phyloP scores from a whole-genome alignment of 2,113 vertebrate genomes.

The Psittacus erithacus region DNA sequence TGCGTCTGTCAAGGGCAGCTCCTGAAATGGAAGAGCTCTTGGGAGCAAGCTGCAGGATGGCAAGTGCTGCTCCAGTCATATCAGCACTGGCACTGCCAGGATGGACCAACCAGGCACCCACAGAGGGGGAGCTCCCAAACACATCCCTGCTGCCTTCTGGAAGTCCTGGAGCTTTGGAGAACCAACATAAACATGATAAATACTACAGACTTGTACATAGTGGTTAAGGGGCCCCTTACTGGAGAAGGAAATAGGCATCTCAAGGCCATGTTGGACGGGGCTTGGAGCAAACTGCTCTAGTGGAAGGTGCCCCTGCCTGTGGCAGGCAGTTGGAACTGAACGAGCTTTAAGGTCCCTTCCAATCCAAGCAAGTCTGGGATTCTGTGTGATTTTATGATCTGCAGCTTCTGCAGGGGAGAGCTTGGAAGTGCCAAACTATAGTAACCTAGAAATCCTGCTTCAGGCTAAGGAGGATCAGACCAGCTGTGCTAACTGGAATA shows the following conservation, averaged over 20 bases:
- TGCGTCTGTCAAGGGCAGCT: neutral
- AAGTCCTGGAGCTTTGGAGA: too few species aligned
- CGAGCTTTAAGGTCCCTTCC: neutral
- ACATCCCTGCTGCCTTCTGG: neutral
- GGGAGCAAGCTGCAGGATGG: neutral
- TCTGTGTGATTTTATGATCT: neutral
- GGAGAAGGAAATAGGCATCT: neutral
- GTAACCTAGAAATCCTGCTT: neutral
- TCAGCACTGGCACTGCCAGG: neutral
- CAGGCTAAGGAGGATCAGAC: neutral
- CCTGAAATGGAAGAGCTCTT: neutral
- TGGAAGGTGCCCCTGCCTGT: neutral
- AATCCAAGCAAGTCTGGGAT: neutral
- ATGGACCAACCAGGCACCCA: neutral
- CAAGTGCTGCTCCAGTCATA: neutral
- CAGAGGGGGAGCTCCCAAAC: neutral
- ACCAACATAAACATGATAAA: neutral
- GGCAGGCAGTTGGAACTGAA: neutral
- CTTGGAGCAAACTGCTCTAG: neutral
- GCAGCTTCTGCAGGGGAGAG: neutral
- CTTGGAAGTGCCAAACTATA: neutral
- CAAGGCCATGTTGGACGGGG: neutral
- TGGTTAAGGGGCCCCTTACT: too few species aligned
- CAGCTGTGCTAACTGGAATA: neutral
- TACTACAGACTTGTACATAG: accelerated